Evolutionary conservation across 2,888 invertebrate species (phyloP), one percentile per base, ranked within the genome.

Genomic region (Ptychoptera albimana): DNA sequence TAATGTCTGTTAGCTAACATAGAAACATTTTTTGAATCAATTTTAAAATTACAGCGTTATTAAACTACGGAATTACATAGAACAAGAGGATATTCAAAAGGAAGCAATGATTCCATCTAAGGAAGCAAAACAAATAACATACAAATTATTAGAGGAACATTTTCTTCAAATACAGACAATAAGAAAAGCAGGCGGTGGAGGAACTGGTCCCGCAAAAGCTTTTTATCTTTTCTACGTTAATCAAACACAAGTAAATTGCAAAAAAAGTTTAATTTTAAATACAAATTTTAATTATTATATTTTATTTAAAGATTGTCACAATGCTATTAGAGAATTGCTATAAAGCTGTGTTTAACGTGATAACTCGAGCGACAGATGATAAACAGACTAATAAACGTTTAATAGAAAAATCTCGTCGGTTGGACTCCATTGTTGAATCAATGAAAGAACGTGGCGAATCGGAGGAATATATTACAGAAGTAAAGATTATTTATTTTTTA

Each of bases 61-160:
- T 31, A 73, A 82, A 41, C 62, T 72, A 35, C 84, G 83, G 57
- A 81, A 81, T 52, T 88, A 78, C 57, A 77, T 93, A 47, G 94
- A 94, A 60, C 88, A 92, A 53, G 92, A 88, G 49, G 82, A 87
- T 58, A 83, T 96, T 46, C 92, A 93, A 60, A 85, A 87, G 55
- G 69, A 84, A 52, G 91, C 87, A 0, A 92, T 96, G 93, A 77
- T 96, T 54, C 86, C 89, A 1, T 82, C 86, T 16, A 96, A 94
- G 60, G 91, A 93, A 61, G 86, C 89, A 2, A 94, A 94, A 60
- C 77, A 84, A 50, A 64, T 92, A 11, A 81, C 89, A 0, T 93
- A 92, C 62, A 80, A 77, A 51, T 66, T 97, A 50, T 67, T 91
- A 41, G 83, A 86, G 59, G 86, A 92, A 56, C 61, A 64, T 48